Evolutionary conservation across 2,888 invertebrate genomes (phyloP), one percentile per base, ranked within the genome.

Genomic region (Apodemia duryi): DNA sequence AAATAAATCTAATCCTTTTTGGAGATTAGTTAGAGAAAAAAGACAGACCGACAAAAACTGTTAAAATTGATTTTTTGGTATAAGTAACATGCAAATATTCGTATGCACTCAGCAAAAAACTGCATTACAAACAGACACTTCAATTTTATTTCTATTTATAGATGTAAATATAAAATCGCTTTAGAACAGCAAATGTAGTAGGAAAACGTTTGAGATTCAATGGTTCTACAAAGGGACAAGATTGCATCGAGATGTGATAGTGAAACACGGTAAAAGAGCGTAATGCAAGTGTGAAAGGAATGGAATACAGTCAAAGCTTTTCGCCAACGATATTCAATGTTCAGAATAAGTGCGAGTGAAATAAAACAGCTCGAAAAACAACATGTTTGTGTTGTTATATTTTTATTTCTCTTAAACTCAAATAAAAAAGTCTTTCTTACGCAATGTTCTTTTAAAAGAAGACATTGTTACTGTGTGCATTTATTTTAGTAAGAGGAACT

Each of bases 241-340:
- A 60, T 60, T 60, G 57, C 57, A 60, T 35, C 57, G 57, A 60
- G 57, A 66, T 66, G 70, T 69, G 68, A 69, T 70, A 70, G 68
- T 67, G 63, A 63, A 68, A 68, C 69, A 68, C 65, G 67, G 65
- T 68, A 63, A 65, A 52, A 64, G 61, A 65, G 67, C 66, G 63
- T 64, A 69, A 67, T 73, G 74, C 71, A 71, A 71, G 74, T 70
- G 74, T 71, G 73, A 76, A 77, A 78, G 78, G 75, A 81, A 80
- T 74, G 79, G 35, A 60, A 60, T 35, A 60, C 57, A 32, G 57
- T 60, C 57, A 11, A 35, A 32, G 35, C 10, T 6, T 35, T 60
- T n/a, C 10, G 54, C 28, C 29, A 29, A 28, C 54, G 57, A 60
- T 60, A 60, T 35, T 35, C 32, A 60, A 13, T 60, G 57, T 13